A percentile compares a stretch with the other conserved stretches of the same genome.
phyloP scores from a whole-genome alignment of 2,113 vertebrate species.

The Lampris megalopsis region DNA sequence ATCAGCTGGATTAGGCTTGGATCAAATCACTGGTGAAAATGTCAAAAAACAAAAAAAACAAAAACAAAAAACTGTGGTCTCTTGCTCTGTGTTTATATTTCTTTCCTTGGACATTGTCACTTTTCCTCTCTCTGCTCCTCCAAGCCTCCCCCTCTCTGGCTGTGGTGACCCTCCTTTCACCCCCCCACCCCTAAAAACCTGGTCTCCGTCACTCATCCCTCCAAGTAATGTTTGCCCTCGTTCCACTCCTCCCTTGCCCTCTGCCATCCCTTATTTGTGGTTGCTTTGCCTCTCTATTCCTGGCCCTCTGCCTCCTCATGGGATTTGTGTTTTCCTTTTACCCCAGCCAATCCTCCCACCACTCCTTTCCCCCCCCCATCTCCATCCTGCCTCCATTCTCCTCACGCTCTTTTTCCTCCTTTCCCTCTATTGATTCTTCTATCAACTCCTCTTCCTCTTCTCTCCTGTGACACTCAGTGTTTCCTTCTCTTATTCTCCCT shows the following conservation, averaged over 20 bases:
- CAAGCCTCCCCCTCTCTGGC: neutral
- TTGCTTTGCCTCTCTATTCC: no score
- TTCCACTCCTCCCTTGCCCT: neutral
- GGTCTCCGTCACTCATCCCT: conserved; percentile 2
- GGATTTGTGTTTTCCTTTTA: neutral
- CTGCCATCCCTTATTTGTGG: neutral
- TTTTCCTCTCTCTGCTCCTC: neutral
- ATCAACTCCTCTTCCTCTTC: neutral
- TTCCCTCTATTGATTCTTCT: neutral
- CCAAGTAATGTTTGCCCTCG: conserved; percentile 3
- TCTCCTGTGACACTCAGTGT: neutral
- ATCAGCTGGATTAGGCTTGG: no score
- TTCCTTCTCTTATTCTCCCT: neutral
- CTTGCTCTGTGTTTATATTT: no score
- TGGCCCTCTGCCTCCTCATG: neutral
- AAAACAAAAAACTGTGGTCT: no score
- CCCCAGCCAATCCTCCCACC: no score
- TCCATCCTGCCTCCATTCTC: neutral
- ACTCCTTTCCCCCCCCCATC: neutral
- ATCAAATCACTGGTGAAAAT: no score
- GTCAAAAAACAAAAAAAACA: no score
- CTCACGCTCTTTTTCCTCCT: neutral
- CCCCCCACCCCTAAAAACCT: neutral
- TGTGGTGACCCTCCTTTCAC: conserved; percentile 2
- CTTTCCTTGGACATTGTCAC: no score